phyloP scores from a whole-genome alignment of 1,140 invertebrate species.

The Cotesia typhae region DNA sequence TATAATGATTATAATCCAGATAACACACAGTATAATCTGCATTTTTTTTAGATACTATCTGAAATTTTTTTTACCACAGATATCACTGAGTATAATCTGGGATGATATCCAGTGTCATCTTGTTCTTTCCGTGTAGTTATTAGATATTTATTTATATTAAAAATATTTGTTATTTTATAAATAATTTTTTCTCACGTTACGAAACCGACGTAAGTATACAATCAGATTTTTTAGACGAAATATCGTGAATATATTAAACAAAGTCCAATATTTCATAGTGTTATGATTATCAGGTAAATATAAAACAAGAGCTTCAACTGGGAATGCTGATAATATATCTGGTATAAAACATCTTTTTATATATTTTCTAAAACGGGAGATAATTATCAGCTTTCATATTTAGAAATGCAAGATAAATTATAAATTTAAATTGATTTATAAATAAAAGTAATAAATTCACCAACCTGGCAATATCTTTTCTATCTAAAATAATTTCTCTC shows the following conservation, averaged over 20 bases:
- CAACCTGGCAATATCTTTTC: conserved; percentile 49
- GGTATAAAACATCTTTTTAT: conserved; percentile 48
- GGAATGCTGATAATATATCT: conserved; percentile 49
- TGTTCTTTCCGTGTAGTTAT: too few relatives aligned
- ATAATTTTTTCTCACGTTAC: conserved; percentile 44
- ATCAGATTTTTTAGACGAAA: conserved; percentile 50
- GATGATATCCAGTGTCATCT: too few relatives aligned
- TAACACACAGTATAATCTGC: too few relatives aligned
- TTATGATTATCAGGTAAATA: conserved; percentile 16
- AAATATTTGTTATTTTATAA: neutral
- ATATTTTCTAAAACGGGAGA: conserved; percentile 49
- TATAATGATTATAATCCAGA: too few relatives aligned
- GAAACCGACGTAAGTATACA: conserved; percentile 44
- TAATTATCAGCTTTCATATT: conserved; percentile 4
- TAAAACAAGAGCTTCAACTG: conserved; percentile 45
- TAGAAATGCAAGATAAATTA: too few relatives aligned
- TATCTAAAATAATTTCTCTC: conserved; percentile 46
- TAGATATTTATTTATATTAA: too few relatives aligned
- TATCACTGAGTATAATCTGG: too few relatives aligned
- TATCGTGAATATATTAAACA: conserved; percentile 53
- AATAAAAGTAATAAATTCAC: conserved; percentile 18
- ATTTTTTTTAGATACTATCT: too few relatives aligned
- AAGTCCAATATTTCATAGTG: conserved; percentile 41
- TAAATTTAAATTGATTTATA: too few relatives aligned
- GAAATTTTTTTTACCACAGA: too few relatives aligned